Evolutionary conservation across 1,140 invertebrate genomes (phyloP).

Genomic region (Hycleus cichorii): DNA sequence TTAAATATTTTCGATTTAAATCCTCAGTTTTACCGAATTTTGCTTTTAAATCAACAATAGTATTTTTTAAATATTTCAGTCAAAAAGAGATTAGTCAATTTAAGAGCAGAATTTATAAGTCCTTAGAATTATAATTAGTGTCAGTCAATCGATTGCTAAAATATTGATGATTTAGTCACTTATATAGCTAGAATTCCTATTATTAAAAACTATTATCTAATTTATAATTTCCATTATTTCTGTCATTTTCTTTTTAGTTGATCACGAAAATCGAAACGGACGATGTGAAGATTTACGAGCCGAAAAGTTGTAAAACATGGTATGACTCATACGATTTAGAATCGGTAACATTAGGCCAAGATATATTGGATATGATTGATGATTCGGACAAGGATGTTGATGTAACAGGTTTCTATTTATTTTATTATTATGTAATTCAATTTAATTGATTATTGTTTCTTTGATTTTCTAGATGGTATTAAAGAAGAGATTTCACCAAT

Average conservation of each 20-base stretch:
- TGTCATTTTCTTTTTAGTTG: not conserved
- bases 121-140: no score
- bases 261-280: not conserved
- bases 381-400: conserved; percentile 12
- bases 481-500: conserved; percentile 25
- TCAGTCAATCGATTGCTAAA: no score
- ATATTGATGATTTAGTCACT: no score
- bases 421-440: not conserved
- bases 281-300: conserved; percentile 36
- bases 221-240: not conserved
- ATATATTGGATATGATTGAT: conserved; percentile 27
- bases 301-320: conserved; percentile 46
- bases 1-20: no score
- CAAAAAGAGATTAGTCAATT: no score
- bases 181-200: no score
- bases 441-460: conserved; percentile 2
- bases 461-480: conserved; percentile 11
- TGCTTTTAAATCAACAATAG: no score
- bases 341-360: conserved; percentile 51
- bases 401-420: conserved; percentile 3
- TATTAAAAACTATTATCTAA: no score
- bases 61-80: no score
- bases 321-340: conserved; percentile 49
- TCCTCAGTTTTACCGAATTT: no score
- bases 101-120: no score